Percentiles rank a stretch among this genome's conserved stretches.
Evolutionary conservation across 2,797 vertebrate species (phyloP).

Genomic region (Erithacus rubecula): DNA sequence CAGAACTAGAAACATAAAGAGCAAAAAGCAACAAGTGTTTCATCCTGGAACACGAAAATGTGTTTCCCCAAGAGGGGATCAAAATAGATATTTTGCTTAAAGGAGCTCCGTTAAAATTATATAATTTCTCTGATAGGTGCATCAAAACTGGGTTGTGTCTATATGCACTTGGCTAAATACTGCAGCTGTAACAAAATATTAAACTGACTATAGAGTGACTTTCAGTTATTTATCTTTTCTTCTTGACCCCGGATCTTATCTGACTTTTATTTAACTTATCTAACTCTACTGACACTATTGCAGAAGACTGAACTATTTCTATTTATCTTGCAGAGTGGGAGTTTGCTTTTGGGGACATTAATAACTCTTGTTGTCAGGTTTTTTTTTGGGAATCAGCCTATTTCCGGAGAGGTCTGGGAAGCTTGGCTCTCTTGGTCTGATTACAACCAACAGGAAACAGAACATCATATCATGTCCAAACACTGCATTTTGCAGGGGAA

Average conservation of each 20-base stretch:
- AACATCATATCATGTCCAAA: not conserved
- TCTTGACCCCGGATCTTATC: not conserved
- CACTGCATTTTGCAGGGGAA: not conserved
- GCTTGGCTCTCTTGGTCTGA: not conserved
- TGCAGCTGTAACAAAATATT: not conserved
- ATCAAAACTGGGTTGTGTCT: not conserved
- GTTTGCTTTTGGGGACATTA: not conserved
- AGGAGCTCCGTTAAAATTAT: not conserved
- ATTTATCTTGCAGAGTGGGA: not conserved
- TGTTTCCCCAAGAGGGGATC: not conserved
- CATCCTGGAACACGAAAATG: not conserved
- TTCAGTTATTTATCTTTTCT: not conserved
- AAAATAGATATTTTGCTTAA: not conserved
- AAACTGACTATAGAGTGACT: not conserved
- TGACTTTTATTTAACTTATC: not conserved
- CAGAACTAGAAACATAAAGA: not conserved
- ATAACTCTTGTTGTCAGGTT: conserved; percentile 16
- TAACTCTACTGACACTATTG: not conserved
- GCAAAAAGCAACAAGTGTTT: not conserved
- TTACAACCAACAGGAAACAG: conserved; percentile 18
- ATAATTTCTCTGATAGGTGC: not conserved
- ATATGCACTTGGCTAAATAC: not conserved
- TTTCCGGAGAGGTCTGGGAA: not conserved
- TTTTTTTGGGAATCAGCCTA: not conserved
- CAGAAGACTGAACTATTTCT: not conserved